phyloP scores from a whole-genome alignment of 2,888 invertebrate species.

The Drosophila meridionalis region DNA sequence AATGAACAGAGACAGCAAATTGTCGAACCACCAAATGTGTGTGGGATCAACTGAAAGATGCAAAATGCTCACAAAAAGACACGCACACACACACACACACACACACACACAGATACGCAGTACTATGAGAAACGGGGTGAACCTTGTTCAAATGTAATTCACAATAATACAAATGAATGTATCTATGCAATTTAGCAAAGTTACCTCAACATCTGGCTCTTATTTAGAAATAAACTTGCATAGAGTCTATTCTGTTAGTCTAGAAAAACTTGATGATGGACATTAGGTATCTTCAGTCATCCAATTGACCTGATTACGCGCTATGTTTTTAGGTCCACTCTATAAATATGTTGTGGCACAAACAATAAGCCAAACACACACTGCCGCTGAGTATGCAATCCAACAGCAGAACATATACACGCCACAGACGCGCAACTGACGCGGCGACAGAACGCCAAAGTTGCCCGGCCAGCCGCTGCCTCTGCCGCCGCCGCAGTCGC shows the following conservation, averaged over 20 bases:
- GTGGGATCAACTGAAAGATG: slow-evolving; percentile 73
- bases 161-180: slow-evolving; percentile 7
- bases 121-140: slow-evolving; percentile 35
- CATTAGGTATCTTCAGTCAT: slow-evolving; percentile 33
- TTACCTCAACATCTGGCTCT: background rate
- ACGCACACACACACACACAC: background rate
- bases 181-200: background rate
- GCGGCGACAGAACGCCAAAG: slow-evolving; percentile 48
- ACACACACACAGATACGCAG: background rate
- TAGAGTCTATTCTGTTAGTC: background rate
- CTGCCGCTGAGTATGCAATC: slow-evolving; percentile 48
- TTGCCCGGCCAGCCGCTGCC: slow-evolving; percentile 43
- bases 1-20: slow-evolving; percentile 74
- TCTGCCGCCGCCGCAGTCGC: slow-evolving; percentile 6
- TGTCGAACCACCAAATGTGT: slow-evolving; percentile 69
- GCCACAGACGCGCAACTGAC: slow-evolving; percentile 36
- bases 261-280: slow-evolving; percentile 1
- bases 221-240: background rate
- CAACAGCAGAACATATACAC: slow-evolving; percentile 40
- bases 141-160: slow-evolving; percentile 31
- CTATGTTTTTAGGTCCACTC: slow-evolving; percentile 61
- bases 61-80: slow-evolving; percentile 29
- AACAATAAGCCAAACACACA: slow-evolving; percentile 62
- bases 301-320: slow-evolving; percentile 76
- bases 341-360: slow-evolving; percentile 70